phyloP scores from a whole-genome alignment of 2,113 vertebrate species.

The Ptilonorhynchus violaceus region DNA sequence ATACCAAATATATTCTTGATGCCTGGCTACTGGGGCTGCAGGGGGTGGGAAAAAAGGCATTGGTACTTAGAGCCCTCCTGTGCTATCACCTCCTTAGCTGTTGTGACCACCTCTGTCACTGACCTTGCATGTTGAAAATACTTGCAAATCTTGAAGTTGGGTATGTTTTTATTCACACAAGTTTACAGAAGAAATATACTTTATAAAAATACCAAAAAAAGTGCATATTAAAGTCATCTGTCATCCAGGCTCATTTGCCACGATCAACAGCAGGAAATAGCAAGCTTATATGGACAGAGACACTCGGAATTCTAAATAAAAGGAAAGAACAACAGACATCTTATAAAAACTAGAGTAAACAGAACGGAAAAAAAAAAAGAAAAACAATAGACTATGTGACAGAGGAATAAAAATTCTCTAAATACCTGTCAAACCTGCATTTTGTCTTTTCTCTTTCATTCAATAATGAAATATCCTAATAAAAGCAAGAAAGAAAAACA shows the following conservation, averaged over 20 bases:
- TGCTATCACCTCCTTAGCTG: background rate
- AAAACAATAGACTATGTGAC: background rate
- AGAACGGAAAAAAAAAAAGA: background rate
- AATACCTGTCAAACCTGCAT: background rate
- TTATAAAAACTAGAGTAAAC: background rate
- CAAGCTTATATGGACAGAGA: background rate
- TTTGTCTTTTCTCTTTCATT: conserved; percentile 25
- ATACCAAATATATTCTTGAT: background rate
- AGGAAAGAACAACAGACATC: background rate
- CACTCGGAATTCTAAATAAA: background rate
- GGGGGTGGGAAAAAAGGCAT: background rate
- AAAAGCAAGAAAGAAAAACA: conserved; percentile 26
- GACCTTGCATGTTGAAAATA: background rate
- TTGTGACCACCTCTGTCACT: background rate
- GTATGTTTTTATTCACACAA: background rate
- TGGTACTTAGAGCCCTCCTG: background rate
- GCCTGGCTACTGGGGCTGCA: background rate
- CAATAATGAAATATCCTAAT: conserved; percentile 8
- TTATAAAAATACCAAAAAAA: background rate
- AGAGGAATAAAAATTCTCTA: background rate
- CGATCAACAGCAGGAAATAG: background rate
- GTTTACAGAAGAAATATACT: background rate
- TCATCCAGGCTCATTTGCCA: background rate
- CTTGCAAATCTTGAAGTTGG: background rate
- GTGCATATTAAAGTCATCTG: background rate